phyloP scores from a whole-genome alignment of 2,113 vertebrate genomes.

The Dipodomys spectabilis region DNA sequence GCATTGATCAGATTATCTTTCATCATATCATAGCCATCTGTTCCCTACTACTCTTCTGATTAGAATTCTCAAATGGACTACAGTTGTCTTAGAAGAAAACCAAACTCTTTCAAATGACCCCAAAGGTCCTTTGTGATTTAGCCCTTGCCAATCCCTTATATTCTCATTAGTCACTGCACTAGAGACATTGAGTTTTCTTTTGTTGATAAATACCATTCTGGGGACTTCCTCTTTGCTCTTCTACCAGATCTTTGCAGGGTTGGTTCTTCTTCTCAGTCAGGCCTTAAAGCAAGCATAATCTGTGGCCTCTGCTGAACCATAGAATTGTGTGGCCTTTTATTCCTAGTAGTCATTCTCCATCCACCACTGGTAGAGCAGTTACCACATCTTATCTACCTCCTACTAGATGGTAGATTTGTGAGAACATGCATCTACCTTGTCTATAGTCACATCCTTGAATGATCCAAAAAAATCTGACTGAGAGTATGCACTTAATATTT shows the following conservation, averaged over 20 bases:
- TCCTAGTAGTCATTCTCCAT: no score
- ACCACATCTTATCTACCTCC: not conserved
- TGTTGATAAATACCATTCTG: not conserved
- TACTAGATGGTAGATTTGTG: not conserved
- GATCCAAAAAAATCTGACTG: not conserved
- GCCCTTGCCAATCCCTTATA: not conserved
- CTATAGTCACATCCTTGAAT: not conserved
- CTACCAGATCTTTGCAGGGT: not conserved
- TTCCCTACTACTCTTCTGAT: not conserved
- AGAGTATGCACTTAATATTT: not conserved
- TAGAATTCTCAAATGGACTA: not conserved
- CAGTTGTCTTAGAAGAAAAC: conserved; percentile 25
- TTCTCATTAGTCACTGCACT: not conserved
- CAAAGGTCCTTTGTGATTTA: not conserved
- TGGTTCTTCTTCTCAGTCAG: not conserved
- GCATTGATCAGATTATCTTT: not conserved
- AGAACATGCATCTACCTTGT: not conserved
- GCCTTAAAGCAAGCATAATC: not conserved
- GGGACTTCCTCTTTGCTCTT: not conserved
- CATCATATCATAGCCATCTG: not conserved
- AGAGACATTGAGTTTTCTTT: not conserved
- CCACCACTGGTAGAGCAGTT: not conserved
- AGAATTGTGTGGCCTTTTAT: no score
- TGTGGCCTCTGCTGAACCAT: not conserved
- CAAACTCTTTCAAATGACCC: not conserved